Conservation (phyloP, 1,140 invertebrate genomes). For the Trypoxylus dichotomus region DNA sequence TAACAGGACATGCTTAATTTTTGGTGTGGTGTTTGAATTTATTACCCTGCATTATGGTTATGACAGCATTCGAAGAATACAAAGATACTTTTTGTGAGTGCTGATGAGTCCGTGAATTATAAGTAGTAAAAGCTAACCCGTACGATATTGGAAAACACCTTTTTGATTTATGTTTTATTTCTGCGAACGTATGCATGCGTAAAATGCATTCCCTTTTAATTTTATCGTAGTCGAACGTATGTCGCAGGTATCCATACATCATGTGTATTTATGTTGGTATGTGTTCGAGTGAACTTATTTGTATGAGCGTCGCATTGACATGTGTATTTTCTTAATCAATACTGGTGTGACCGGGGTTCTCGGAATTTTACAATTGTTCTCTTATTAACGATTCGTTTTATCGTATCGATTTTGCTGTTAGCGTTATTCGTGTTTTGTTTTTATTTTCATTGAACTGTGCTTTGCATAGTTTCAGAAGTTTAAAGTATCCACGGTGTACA, state of each 20-base stretch:
- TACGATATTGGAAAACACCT: no score
- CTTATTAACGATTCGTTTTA: conserved; percentile 27
- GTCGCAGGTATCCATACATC: not conserved
- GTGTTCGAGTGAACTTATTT: not conserved
- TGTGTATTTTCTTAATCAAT: conserved; percentile 36
- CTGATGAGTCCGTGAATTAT: no score
- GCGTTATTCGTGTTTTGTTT: conserved; percentile 8
- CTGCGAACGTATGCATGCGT: no score
- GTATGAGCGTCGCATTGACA: conserved; percentile 28
- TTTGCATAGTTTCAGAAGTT: conserved; percentile 8
- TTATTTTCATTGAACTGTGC: not conserved
- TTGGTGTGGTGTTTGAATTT: no score
- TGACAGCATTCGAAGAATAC: no score
- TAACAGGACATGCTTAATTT: no score
- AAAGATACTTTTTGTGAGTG: no score
- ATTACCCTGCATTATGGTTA: no score
- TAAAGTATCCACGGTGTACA: not conserved
- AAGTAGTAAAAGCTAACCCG: no score
- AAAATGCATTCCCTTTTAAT: no score
- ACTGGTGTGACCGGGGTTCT: conserved; percentile 22
- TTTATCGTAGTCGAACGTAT: not conserved
- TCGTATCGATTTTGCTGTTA: conserved; percentile 19
- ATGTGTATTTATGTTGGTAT: conserved; percentile 28
- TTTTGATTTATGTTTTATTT: no score
- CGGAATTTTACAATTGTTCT: conserved; percentile 31